Evolutionary conservation across 2,113 vertebrate species (phyloP).

Genomic region (Narcine bancroftii): DNA sequence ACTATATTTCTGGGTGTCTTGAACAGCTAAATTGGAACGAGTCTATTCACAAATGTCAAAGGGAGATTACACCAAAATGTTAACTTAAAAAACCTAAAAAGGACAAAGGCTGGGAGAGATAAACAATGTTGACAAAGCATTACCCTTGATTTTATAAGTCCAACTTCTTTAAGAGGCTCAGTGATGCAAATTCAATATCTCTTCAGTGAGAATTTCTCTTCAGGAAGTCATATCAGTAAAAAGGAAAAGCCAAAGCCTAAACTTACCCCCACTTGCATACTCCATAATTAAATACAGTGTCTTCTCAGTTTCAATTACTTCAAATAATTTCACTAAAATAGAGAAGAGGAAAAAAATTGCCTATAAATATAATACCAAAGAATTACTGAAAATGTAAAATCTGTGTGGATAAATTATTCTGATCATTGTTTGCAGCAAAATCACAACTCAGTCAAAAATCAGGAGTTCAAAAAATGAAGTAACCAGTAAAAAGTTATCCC

Average conservation of each 20-base stretch:
- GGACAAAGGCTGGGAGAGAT: neutral
- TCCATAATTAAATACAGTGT: conserved; percentile 93
- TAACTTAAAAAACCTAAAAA: neutral
- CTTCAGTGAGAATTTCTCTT: neutral
- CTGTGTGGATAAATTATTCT: neutral
- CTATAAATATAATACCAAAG: neutral
- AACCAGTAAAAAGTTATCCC: neutral
- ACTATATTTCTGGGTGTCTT: neutral
- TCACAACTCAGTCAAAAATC: neutral
- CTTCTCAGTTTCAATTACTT: conserved; percentile 95
- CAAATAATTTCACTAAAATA: conserved; percentile 91
- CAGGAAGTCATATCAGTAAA: neutral
- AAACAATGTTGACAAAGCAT: neutral
- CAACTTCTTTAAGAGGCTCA: neutral
- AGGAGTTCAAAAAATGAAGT: neutral
- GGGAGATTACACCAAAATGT: neutral
- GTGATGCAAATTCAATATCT: neutral
- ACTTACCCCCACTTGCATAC: conserved; percentile 88
- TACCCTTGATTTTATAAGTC: neutral
- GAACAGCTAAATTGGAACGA: neutral
- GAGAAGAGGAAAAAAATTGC: conserved; percentile 45
- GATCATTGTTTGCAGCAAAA: neutral
- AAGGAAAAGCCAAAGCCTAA: neutral
- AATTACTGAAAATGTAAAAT: neutral
- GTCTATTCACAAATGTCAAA: neutral